Base-by-base conservation (phyloP, 1,140 invertebrate genomes). In the Argopecten irradians region DNA sequence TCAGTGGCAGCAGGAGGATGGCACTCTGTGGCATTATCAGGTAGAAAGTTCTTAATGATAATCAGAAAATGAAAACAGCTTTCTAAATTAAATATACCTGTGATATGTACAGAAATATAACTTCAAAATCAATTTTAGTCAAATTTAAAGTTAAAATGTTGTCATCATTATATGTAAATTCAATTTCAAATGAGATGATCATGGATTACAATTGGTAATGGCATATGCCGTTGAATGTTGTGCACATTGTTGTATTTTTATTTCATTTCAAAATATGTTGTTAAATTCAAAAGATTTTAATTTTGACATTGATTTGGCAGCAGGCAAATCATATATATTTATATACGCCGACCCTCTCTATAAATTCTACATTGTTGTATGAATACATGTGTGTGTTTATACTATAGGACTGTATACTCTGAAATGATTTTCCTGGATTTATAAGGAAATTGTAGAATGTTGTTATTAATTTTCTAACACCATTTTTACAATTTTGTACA, bases 1-100 rank as follows among this genome's bases (percentile, higher is more conserved):
- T 96, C 85, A 39, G 91, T 96, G 89, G 96, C 97, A 89, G 97
- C 97, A 86, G 97, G 97, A 22, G 97, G 98, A 32, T 98, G 98
- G 98, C 98, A 99, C 95, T 97, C 97, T 46, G 96, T 97, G 86
- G 97, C 97, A 39, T 93, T 98, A 13, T 98, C 97, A 91, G 96
- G 95, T 95, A 92, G 22, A 28, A 83, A 34, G 22, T 41, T 19
- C 13, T 14, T 36, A 14, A 16, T 85, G 34, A 39, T 3, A 13
- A 19, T 88, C 82, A n/a, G 28, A n/a, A 19, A 22, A 14, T 34
- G 35, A 33, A 1, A 34, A 34, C 19, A 13, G 13, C 22, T 82
- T 22, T 39, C 16, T 13, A 14, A 19, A n/a, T 11, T 82, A 3
- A 83, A 83, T 0, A 34, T 8, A 14, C n/a, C 71, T 16, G 55